phyloP scores from a whole-genome alignment of 2,113 vertebrate genomes.

The Seriola aureovittata region DNA sequence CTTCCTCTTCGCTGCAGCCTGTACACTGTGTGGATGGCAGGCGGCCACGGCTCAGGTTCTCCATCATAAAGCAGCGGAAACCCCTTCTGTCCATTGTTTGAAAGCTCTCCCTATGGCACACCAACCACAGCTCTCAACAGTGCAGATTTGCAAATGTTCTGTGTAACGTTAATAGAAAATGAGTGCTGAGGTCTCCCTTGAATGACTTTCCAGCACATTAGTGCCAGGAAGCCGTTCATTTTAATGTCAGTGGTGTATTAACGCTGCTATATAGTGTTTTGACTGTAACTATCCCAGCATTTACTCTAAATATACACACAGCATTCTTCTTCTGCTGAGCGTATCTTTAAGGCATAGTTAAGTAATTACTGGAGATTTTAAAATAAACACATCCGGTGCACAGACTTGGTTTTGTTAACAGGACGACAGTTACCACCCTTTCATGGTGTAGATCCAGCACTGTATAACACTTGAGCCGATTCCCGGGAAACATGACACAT shows the following conservation, averaged over 20 bases:
- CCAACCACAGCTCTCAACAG: conserved; percentile 52
- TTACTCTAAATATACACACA: conserved; percentile 78
- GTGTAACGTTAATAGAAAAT: conserved; percentile 78
- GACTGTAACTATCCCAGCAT: conserved; percentile 76
- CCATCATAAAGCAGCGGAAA: conserved; percentile 70
- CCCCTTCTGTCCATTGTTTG: conserved; percentile 71
- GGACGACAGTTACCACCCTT: conserved; percentile 55
- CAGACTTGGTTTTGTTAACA: conserved; percentile 68
- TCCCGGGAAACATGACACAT: conserved; percentile 59
- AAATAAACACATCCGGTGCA: conserved; percentile 80
- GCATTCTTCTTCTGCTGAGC: conserved; percentile 71
- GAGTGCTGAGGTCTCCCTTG: conserved; percentile 64
- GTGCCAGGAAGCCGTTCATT: conserved; percentile 79
- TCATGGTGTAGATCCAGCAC: conserved; percentile 53
- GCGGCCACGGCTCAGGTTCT: conserved; percentile 54
- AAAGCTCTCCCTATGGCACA: conserved; percentile 59
- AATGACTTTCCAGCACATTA: conserved; percentile 80
- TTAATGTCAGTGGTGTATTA: conserved; percentile 76
- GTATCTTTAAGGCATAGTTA: conserved; percentile 79
- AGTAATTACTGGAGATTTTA: conserved; percentile 77
- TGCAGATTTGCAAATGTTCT: conserved; percentile 68
- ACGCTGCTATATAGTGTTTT: conserved; percentile 69
- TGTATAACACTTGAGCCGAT: conserved; percentile 60
- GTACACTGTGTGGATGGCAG: conserved; percentile 46
- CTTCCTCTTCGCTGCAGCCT: conserved; percentile 35